Evolutionary conservation across 1,140 invertebrate species (phyloP), one percentile per base, ranked within the genome.

Genomic region (Hypsibius dujardini): DNA sequence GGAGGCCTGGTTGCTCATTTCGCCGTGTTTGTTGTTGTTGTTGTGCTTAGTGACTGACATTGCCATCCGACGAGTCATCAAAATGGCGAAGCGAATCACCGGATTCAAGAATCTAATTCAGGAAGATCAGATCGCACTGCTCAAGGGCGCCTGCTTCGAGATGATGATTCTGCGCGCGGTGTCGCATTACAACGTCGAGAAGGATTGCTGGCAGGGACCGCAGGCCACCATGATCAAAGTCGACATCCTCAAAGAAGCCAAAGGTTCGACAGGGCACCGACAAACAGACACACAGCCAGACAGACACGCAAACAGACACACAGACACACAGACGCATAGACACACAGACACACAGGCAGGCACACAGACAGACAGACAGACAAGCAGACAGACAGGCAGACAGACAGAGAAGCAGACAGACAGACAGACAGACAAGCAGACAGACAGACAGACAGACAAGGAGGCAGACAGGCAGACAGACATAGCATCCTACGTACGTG

Each of bases 121-220:
- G 76, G 88, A 90, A 75, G 90, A 92, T 81, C 90, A 93, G 81
- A 85, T 94, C 62, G 88, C 90, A 28, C 79, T 94, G 14, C 78
- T 94, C 0, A 94, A 95, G 80, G 90, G 90, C 7, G 86, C 87
- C 0, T 90, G 88, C 73, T 90, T 88, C 70, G 90, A 95, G 81
- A 90, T 95, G 84, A 89, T 95, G 87, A 88, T 94, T 47, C 81
- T 95, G 40, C 82, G 90, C 46, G 90, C 90, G 72, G 89, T 88
- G 0, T 87, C 91, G 81, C 88, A 87, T 59, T 95, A 91, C 77
- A 90, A 95, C 78, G 84, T 86, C 3, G 87, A 89, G 74, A 86
- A 87, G 74, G 85, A 88, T 74, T 86, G 85, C 71, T 94, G 90
- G 90, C 89, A 87, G 82, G 87, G 75, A 72, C 70, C 69, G 45